phyloP scores from a whole-genome alignment of 2,888 invertebrate genomes.

The Phengaris arion region DNA sequence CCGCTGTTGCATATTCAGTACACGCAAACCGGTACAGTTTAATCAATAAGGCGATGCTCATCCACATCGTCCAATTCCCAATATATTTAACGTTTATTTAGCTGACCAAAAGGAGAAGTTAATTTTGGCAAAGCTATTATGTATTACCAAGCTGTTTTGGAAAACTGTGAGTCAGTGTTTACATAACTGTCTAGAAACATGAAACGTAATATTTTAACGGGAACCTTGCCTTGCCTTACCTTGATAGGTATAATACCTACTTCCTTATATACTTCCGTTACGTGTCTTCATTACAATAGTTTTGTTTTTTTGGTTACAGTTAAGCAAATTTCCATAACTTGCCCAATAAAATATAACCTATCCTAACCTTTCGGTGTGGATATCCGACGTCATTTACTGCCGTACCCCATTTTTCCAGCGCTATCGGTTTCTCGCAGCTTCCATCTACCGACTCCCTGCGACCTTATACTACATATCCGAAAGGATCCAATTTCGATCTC shows the following conservation, averaged over 20 bases:
- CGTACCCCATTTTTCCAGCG: too few relatives aligned
- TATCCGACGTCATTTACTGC: too few relatives aligned
- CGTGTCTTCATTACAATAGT: not conserved
- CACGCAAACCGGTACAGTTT: conserved; percentile 8
- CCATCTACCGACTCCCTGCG: not conserved
- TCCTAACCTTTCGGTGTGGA: not conserved
- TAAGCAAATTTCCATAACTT: not conserved
- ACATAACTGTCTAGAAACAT: not conserved
- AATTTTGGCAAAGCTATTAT: not conserved
- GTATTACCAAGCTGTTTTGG: not conserved
- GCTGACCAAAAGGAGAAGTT: conserved; percentile 3
- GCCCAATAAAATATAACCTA: not conserved
- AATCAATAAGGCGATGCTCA: conserved; percentile 7
- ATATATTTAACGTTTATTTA: conserved; percentile 4
- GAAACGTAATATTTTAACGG: conserved; percentile 2
- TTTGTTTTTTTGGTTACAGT: not conserved
- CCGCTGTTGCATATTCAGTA: conserved; percentile 22
- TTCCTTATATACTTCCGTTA: not conserved
- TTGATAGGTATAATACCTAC: too few relatives aligned
- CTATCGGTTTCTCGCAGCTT: too few relatives aligned
- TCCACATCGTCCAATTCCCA: conserved; percentile 17
- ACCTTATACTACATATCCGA: not conserved
- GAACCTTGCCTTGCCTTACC: not conserved
- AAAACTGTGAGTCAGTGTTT: conserved; percentile 8
- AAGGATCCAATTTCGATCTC: too few relatives aligned